A percentile compares a stretch with the other conserved stretches of the same genome.
Evolutionary conservation across 2,113 vertebrate genomes (phyloP).

Genomic region (Martes martes): DNA sequence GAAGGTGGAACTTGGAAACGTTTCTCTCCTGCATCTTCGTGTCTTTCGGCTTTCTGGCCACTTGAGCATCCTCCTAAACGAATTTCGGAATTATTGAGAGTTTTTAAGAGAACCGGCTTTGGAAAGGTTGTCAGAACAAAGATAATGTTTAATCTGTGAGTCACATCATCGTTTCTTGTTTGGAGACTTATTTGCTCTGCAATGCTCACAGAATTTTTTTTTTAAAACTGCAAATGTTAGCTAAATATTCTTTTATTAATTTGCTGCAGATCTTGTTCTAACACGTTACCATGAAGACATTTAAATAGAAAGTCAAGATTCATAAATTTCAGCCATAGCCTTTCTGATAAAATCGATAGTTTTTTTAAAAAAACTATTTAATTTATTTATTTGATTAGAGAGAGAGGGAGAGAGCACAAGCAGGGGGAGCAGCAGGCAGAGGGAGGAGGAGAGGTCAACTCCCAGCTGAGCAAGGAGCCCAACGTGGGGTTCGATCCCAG

Average conservation of each 20-base stretch:
- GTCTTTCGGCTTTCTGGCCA: conserved; percentile 82
- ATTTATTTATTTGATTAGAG: too few relatives aligned
- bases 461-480: too few relatives aligned
- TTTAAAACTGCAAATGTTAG: too few relatives aligned
- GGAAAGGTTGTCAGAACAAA: background rate
- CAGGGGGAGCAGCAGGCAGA: too few relatives aligned
- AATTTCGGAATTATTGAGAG: background rate
- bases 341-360: conserved; percentile 75
- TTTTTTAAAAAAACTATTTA: conserved; percentile 72
- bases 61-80: conserved; percentile 69
- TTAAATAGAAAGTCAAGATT: background rate
- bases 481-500: too few relatives aligned
- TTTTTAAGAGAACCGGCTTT: too few relatives aligned
- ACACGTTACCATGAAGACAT: background rate
- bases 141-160: background rate
- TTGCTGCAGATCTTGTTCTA: background rate
- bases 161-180: background rate
- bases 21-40: conserved; percentile 42
- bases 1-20: conserved; percentile 62
- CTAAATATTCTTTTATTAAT: conserved; percentile 65
- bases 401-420: too few relatives aligned
- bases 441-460: too few relatives aligned
- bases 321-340: background rate
- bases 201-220: background rate
- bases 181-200: background rate